phyloP scores from a whole-genome alignment of 1,140 invertebrate species.

The Piezodorus guildinii region DNA sequence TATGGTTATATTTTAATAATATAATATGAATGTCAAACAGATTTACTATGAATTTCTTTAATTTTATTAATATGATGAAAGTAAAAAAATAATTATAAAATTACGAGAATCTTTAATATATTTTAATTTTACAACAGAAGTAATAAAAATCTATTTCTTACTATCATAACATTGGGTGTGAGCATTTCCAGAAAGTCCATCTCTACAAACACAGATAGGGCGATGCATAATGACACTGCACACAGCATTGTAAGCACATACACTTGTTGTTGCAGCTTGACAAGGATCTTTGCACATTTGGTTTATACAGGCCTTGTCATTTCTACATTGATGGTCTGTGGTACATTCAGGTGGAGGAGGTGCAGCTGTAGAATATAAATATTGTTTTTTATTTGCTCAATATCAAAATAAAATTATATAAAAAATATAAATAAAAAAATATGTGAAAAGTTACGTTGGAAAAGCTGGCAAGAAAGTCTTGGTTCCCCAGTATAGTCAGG shows the following conservation, averaged over 20 bases:
- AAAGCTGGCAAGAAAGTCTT: conserved; percentile 52
- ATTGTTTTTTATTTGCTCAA: background rate
- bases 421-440: background rate
- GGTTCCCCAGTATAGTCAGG: conserved; percentile 66
- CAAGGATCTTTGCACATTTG: conserved; percentile 35
- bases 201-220: conserved; percentile 69
- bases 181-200: conserved; percentile 74
- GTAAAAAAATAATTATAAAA: too few species aligned
- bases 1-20: too few species aligned
- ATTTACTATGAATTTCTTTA: too few species aligned
- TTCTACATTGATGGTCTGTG: conserved; percentile 67
- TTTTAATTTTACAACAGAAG: too few species aligned
- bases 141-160: conserved; percentile 33
- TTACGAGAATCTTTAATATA: too few species aligned
- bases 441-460: conserved; percentile 19
- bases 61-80: too few species aligned
- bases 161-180: conserved; percentile 62
- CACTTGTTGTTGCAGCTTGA: conserved; percentile 35
- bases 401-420: background rate
- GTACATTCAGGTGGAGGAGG: conserved; percentile 53
- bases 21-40: too few species aligned
- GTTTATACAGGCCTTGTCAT: conserved; percentile 72
- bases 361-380: conserved; percentile 1
- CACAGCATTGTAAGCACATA: conserved; percentile 68
- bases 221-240: conserved; percentile 71